A percentile compares a stretch with the other conserved stretches of the same genome.
Evolutionary conservation across 2,888 invertebrate species (phyloP).

Genomic region (Chirona hameri): DNA sequence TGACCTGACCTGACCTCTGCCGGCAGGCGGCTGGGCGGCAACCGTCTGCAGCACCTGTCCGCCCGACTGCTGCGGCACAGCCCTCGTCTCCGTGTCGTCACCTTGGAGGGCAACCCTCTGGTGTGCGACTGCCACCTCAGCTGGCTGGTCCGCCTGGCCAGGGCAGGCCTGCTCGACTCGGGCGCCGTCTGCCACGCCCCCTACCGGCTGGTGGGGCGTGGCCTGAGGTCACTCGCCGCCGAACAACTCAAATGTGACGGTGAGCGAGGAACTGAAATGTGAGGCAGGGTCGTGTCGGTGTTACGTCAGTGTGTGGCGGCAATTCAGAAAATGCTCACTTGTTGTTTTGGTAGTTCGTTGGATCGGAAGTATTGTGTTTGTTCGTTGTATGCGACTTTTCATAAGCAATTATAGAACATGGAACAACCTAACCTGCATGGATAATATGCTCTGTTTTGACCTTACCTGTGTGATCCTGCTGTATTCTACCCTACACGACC

Average conservation of each 20-base stretch:
- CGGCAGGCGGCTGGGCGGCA: conserved; percentile 3
- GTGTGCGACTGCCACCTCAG: conserved; percentile 89
- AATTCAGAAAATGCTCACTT: too few species aligned
- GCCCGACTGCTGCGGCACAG: not conserved
- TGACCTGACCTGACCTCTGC: not conserved
- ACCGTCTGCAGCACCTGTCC: conserved; percentile 13
- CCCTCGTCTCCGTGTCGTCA: conserved; percentile 44
- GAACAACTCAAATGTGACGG: conserved; percentile 26
- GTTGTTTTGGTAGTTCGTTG: too few species aligned
- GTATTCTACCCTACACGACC: too few species aligned
- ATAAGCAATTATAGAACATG: too few species aligned
- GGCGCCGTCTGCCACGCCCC: conserved; percentile 27
- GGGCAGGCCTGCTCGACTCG: not conserved
- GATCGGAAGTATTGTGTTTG: too few species aligned
- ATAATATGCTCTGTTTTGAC: too few species aligned
- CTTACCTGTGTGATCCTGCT: too few species aligned
- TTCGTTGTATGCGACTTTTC: too few species aligned
- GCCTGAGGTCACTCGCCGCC: not conserved
- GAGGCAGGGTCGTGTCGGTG: too few species aligned
- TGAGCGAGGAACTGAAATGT: not conserved
- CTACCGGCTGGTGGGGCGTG: conserved; percentile 1
- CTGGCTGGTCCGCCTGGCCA: conserved; percentile 62
- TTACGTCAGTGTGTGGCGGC: too few species aligned
- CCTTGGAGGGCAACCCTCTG: conserved; percentile 81
- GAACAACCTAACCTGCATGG: too few species aligned